phyloP scores from a whole-genome alignment of 2,113 vertebrate species.

The Tichodroma muraria region DNA sequence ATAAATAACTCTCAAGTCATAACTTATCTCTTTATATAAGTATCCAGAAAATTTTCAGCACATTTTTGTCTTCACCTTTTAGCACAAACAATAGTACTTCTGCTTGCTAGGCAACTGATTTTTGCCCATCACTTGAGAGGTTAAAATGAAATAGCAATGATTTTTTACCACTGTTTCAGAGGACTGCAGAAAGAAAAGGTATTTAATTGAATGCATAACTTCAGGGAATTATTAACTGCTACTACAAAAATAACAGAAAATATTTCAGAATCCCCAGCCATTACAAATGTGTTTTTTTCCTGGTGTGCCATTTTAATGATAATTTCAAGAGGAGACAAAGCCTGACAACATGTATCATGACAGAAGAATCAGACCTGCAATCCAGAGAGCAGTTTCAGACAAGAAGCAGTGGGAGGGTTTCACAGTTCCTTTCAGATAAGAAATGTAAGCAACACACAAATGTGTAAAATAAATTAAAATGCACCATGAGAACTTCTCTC shows the following conservation, averaged over 20 bases:
- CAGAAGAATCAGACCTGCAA: neutral
- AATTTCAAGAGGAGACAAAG: neutral
- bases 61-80: constrained; percentile 26
- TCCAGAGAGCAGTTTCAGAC: neutral
- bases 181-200: neutral
- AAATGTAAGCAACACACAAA: neutral
- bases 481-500: neutral
- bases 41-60: neutral
- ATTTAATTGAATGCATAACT: neutral
- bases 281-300: neutral
- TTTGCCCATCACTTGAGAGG: neutral
- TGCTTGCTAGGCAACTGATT: constrained; percentile 18
- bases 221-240: constrained; percentile 8
- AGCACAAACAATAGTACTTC: neutral
- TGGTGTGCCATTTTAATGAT: neutral
- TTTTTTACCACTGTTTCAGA: neutral
- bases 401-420: constrained; percentile 26
- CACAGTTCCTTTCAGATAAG: neutral
- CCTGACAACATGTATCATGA: neutral
- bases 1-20: neutral
- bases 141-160: neutral
- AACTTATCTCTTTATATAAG: neutral
- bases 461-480: neutral
- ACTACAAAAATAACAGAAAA: neutral
- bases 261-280: neutral